Evolutionary conservation across 2,888 invertebrate genomes (phyloP), one percentile per base, ranked within the genome.

Genomic region (Drosophila bunnanda): DNA sequence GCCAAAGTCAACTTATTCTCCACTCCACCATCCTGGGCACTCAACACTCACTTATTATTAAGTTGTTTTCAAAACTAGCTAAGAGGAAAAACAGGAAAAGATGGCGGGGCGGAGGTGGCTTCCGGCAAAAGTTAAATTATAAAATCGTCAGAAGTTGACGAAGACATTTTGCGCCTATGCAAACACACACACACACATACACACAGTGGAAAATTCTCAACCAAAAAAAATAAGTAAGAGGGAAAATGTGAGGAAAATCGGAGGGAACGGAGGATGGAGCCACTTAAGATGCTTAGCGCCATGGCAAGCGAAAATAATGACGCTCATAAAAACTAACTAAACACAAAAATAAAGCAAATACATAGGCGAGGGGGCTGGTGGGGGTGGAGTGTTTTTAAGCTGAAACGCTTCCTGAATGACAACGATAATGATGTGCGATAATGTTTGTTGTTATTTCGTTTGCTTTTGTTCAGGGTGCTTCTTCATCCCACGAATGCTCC

Each of bases 311-410:
- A 86, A 86, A 86, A 86, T 86, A 86, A 86, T 86, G 85, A 87
- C 82, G 82, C 85, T 82, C 87, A 86, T 87, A 86, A 86, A 86
- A 86, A 86, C 85, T 87, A 86, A 86, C 85, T 86, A 87, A 86
- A 87, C 78, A 85, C 82, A 77, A 80, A 82, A 81, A 78, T 64
- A 66, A 69, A 74, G 58, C 74, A 75, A 77, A 76, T 73, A 78
- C 73, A 78, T 69, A 70, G 58, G 44, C 61, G 50, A 3, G n/a
- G 32, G 4, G 30, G 25, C 1, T 6, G 17, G 41, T 15, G 43
- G 34, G 41, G 12, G 10, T 4, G 15, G 46, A 50, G 64, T 2
- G 30, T 55, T 78, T 76, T 78, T 79, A 79, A 82, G 81, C 78
- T 78, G 60, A 52, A 50, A 55, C 75, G 81, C 78, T 66, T 65